Evolutionary conservation across 2,888 invertebrate species (phyloP).

Genomic region (Plagiodera versicolora): DNA sequence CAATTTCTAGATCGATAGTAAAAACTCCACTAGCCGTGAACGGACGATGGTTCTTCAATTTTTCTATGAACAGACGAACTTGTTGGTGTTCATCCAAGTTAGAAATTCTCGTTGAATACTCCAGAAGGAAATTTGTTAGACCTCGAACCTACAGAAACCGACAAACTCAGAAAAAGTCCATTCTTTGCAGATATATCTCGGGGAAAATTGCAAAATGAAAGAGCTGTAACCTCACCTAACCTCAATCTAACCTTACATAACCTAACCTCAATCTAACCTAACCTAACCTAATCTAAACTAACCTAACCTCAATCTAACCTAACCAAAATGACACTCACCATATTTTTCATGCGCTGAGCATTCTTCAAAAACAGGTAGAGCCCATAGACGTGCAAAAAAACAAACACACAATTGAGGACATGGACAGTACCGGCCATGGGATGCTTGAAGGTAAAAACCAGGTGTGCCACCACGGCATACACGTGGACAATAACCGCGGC

Average conservation of each 20-base stretch:
- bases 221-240: no score
- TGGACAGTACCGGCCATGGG: conserved; percentile 45
- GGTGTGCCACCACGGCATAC: conserved; percentile 51
- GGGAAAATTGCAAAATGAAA: no score
- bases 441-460: conserved; percentile 46
- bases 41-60: conserved; percentile 48
- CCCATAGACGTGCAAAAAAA: conserved; percentile 47
- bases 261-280: no score
- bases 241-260: no score
- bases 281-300: no score
- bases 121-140: conserved; percentile 47
- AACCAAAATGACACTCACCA: conserved; percentile 51
- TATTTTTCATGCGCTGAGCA: conserved; percentile 49
- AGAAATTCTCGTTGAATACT: conserved; percentile 50
- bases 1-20: conserved; percentile 50
- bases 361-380: conserved; percentile 49
- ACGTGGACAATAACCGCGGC: conserved; percentile 49
- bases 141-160: conserved; percentile 45
- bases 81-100: conserved; percentile 49
- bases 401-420: conserved; percentile 48
- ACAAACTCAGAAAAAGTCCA: no score
- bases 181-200: no score
- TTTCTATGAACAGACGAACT: conserved; percentile 51
- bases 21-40: conserved; percentile 52
- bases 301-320: no score